These are phyloP conservation scores for Caradrina clavipalpis DNA, from an alignment of 2,888 invertebrate genomes.

Conservation along the genomic window DNA sequence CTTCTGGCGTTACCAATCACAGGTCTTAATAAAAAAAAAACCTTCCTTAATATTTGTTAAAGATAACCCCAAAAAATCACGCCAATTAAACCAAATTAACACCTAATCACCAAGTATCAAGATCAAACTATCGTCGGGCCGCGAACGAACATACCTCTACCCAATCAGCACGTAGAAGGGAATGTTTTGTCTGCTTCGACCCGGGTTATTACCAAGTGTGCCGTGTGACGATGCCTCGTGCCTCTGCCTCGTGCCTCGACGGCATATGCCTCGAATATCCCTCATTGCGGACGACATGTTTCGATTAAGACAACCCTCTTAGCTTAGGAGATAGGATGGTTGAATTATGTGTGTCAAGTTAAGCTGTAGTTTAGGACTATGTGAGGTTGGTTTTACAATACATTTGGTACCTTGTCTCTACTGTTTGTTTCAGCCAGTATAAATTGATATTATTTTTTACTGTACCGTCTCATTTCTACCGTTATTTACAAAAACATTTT, in stretches of 20 bases:
- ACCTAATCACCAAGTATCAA: slow-evolving; percentile 75
- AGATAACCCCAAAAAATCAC: neutral
- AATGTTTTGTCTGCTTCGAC: slow-evolving; percentile 87
- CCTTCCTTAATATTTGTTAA: neutral
- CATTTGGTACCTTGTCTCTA: neutral
- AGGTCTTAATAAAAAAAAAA: neutral
- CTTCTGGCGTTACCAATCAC: too few relatives aligned
- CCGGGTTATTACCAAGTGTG: slow-evolving; percentile 74
- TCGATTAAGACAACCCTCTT: slow-evolving; percentile 87
- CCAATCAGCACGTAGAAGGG: slow-evolving; percentile 85
- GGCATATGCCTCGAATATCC: slow-evolving; percentile 86
- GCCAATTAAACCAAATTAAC: neutral
- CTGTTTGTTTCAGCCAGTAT: neutral
- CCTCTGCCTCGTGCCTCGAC: slow-evolving; percentile 69
- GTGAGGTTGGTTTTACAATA: neutral
- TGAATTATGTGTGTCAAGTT: slow-evolving; percentile 42
- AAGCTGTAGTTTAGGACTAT: neutral
- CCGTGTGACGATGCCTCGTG: slow-evolving; percentile 72
- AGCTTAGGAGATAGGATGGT: slow-evolving; percentile 72
- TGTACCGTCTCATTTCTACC: too few relatives aligned
- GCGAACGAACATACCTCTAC: slow-evolving; percentile 76
- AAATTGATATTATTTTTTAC: too few relatives aligned
- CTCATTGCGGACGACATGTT: slow-evolving; percentile 87
- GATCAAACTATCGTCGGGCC: slow-evolving; percentile 48
- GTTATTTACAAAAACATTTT: too few relatives aligned